A percentile compares a stretch with the other conserved stretches of the same genome.
Conservation (phyloP, 2,797 vertebrate species). For the Coluber constrictor region DNA sequence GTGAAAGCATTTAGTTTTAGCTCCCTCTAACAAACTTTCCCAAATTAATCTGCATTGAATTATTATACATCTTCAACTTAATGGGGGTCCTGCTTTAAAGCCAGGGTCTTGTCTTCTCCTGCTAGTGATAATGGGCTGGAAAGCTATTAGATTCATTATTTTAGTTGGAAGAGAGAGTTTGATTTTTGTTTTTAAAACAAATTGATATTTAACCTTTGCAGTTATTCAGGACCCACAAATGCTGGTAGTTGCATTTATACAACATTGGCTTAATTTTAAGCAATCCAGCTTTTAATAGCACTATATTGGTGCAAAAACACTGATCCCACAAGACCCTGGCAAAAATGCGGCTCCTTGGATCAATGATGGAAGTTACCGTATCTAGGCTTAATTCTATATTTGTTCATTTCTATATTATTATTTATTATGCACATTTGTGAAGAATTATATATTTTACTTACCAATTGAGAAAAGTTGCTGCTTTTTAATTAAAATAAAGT, state of each 20-base stretch:
- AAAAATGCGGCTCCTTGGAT: constrained; percentile 37
- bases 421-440: neutral
- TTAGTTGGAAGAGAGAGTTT: constrained; percentile 42
- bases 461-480: neutral
- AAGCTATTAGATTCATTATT: constrained; percentile 43
- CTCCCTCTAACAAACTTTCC: neutral
- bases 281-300: constrained; percentile 53
- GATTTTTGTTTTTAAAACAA: constrained; percentile 61
- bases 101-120: constrained; percentile 29
- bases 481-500: neutral
- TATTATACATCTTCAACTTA: constrained; percentile 4
- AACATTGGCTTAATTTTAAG: constrained; percentile 60
- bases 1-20: constrained; percentile 2
- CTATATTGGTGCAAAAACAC: constrained; percentile 53
- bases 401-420: neutral
- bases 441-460: neutral
- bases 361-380: neutral
- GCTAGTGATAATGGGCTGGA: constrained; percentile 43
- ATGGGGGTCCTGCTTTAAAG: constrained; percentile 35
- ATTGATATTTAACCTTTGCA: constrained; percentile 67
- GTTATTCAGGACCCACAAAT: constrained; percentile 57
- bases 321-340: constrained; percentile 53
- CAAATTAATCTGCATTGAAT: constrained; percentile 36
- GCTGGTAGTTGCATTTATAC: constrained; percentile 59
- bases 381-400: neutral